A percentile compares a stretch with the other conserved stretches of the same genome.
Conservation (phyloP, 2,797 vertebrate species). For the Cynodonichthys magdalenae region DNA sequence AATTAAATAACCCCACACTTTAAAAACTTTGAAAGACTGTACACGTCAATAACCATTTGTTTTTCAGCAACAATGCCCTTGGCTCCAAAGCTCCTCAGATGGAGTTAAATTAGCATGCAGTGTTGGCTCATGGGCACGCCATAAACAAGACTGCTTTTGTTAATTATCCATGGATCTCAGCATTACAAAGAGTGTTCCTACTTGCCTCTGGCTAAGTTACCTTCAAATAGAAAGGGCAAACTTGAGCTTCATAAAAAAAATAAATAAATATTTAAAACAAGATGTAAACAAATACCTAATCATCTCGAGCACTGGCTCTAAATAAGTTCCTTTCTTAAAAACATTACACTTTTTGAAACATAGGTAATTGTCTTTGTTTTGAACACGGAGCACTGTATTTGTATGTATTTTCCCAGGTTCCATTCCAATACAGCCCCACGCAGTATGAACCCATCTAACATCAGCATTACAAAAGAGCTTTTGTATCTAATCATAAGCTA, state of each 20-base stretch:
- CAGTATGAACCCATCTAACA: constrained; percentile 23
- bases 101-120: constrained; percentile 77
- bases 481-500: constrained; percentile 23
- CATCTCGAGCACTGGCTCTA: constrained; percentile 14
- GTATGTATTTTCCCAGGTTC: constrained; percentile 19
- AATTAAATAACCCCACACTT: constrained; percentile 18
- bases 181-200: constrained; percentile 73
- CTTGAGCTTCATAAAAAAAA: constrained; percentile 32
- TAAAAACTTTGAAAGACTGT: constrained; percentile 10
- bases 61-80: constrained; percentile 51
- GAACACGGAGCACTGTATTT: background rate
- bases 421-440: constrained; percentile 21
- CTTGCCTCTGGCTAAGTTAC: constrained; percentile 67
- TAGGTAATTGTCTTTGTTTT: background rate
- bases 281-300: constrained; percentile 16
- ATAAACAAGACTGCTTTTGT: constrained; percentile 81
- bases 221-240: constrained; percentile 51
- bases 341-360: background rate
- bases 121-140: constrained; percentile 61
- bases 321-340: background rate
- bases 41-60: constrained; percentile 51
- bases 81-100: constrained; percentile 50
- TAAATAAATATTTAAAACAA: constrained; percentile 2
- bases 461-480: constrained; percentile 34
- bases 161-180: constrained; percentile 82